A percentile compares a stretch with the other conserved stretches of the same genome.
phyloP scores from a whole-genome alignment of 2,797 vertebrate species.

The Neoniphon sammara region DNA sequence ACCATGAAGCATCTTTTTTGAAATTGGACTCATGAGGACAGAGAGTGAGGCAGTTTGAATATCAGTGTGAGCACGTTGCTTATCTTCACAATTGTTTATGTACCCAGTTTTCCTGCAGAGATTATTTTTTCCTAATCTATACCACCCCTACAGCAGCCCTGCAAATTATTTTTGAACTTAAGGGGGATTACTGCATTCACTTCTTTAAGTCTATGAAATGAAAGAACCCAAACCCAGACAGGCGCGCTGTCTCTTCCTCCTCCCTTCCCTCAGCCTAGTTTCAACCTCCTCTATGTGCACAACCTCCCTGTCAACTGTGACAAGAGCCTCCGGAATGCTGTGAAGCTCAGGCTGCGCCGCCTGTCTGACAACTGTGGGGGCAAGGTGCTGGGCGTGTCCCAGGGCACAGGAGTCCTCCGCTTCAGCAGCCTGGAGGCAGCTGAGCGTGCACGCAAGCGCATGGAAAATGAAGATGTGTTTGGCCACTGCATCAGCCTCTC shows the following conservation, averaged over 20 bases:
- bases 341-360: constrained; percentile 93
- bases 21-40: constrained; percentile 23
- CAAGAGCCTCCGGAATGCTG: constrained; percentile 84
- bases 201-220: constrained; percentile 45
- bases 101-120: not conserved
- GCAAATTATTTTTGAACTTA: constrained; percentile 30
- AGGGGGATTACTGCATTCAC: constrained; percentile 33
- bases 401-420: constrained; percentile 91
- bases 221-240: constrained; percentile 76
- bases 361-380: constrained; percentile 98
- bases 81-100: constrained; percentile 4
- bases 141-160: constrained; percentile 17
- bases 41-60: constrained; percentile 24
- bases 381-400: constrained; percentile 93
- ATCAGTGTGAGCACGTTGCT: constrained; percentile 25
- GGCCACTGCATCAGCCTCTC: constrained; percentile 92
- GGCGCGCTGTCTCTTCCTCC: constrained; percentile 77
- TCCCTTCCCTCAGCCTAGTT: constrained; percentile 90
- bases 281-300: constrained; percentile 95
- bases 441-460: constrained; percentile 93
- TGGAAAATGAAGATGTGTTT: constrained; percentile 99
- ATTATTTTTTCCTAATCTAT: not conserved
- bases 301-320: constrained; percentile 95
- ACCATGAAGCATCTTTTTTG: constrained; percentile 13
- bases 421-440: constrained; percentile 93